Evolutionary conservation across 2,888 invertebrate species (phyloP).

Genomic region (Baccha elongata): DNA sequence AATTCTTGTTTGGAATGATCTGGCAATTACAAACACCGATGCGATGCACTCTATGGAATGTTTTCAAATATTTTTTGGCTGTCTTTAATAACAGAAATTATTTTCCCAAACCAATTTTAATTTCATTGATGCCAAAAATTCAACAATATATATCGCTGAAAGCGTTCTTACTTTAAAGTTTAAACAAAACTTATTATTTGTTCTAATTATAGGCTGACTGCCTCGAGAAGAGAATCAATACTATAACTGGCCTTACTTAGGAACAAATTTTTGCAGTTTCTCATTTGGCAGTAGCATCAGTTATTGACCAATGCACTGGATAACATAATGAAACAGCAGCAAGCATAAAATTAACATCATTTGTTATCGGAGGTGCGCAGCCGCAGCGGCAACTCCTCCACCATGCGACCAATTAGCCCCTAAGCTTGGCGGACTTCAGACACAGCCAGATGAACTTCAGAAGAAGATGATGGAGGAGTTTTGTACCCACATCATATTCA

Average conservation of each 20-base stretch:
- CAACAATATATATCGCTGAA: slow-evolving; percentile 16
- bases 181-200: slow-evolving; percentile 39
- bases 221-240: slow-evolving; percentile 7
- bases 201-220: slow-evolving; percentile 62
- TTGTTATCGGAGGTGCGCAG: slow-evolving; percentile 64
- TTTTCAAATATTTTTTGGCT: too few relatives aligned
- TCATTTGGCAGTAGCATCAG: slow-evolving; percentile 28
- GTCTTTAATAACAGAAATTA: too few relatives aligned
- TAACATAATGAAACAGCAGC: slow-evolving; percentile 1
- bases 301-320: slow-evolving; percentile 15
- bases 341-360: slow-evolving; percentile 58
- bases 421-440: slow-evolving; percentile 51
- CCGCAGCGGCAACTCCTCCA: slow-evolving; percentile 63
- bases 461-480: slow-evolving; percentile 63
- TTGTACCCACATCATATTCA: slow-evolving; percentile 70
- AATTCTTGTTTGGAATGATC: too few relatives aligned
- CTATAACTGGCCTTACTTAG: slow-evolving; percentile 19
- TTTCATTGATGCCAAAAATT: too few relatives aligned
- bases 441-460: slow-evolving; percentile 34
- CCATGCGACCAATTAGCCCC: slow-evolving; percentile 70
- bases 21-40: too few relatives aligned
- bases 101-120: slow-evolving; percentile 14
- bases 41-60: too few relatives aligned
- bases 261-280: slow-evolving; percentile 35
- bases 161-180: slow-evolving; percentile 55